Evolutionary conservation across 2,797 vertebrate genomes (phyloP).

Genomic region (Cygnus olor): DNA sequence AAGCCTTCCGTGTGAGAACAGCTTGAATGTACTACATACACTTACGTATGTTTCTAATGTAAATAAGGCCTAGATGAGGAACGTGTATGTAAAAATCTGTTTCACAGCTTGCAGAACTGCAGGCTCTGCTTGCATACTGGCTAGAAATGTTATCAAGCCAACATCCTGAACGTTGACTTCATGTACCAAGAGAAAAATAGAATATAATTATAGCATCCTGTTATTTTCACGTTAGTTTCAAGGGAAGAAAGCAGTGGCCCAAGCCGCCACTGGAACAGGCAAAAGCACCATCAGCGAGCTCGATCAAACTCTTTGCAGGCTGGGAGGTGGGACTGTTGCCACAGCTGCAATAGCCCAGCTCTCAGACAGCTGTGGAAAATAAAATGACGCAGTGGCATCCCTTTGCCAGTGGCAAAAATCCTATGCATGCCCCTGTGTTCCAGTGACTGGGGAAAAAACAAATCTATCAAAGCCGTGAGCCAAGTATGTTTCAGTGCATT

Average conservation of each 20-base stretch:
- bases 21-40: not conserved
- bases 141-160: not conserved
- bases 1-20: not conserved
- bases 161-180: not conserved
- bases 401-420: not conserved
- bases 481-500: not conserved
- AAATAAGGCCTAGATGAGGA: not conserved
- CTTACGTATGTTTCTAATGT: not conserved
- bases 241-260: not conserved
- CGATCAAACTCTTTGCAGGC: not conserved
- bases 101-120: not conserved
- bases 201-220: not conserved
- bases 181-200: not conserved
- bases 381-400: not conserved
- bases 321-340: not conserved
- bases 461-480: not conserved
- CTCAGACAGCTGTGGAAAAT: not conserved
- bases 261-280: not conserved
- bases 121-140: not conserved
- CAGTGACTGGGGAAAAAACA: not conserved
- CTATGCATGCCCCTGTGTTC: not conserved
- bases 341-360: not conserved
- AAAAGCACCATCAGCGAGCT: not conserved
- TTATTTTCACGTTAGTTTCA: not conserved
- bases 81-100: not conserved